phyloP scores from a whole-genome alignment of 2,113 vertebrate species.

The Phrynosoma platyrhinos region DNA sequence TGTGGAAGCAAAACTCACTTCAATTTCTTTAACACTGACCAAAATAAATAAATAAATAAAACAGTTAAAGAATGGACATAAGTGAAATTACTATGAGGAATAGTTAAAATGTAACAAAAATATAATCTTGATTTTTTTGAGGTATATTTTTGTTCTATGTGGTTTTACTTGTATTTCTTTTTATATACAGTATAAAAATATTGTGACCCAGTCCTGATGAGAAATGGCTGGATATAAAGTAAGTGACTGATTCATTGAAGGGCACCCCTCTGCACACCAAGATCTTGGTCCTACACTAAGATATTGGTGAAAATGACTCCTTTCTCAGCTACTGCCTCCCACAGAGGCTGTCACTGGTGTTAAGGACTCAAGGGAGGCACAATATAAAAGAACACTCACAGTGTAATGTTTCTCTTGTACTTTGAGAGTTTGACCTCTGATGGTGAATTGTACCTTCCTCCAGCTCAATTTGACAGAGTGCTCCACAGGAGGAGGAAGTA shows the following conservation, averaged over 20 bases:
- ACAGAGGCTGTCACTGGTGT: not conserved
- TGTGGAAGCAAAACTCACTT: not conserved
- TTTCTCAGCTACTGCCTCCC: no score
- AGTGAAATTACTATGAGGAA: not conserved
- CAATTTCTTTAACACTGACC: not conserved
- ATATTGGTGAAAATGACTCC: not conserved
- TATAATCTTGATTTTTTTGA: no score
- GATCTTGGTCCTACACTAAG: not conserved
- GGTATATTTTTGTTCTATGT: not conserved
- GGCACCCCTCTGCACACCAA: no score
- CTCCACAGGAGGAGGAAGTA: no score
- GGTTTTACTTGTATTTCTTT: no score
- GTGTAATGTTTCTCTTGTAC: not conserved
- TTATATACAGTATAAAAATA: no score
- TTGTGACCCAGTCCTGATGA: no score
- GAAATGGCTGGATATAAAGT: no score
- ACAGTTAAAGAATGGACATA: not conserved
- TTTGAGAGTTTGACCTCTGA: not conserved
- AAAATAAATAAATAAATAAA: conserved; percentile 9
- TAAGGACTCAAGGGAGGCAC: not conserved
- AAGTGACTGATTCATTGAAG: no score
- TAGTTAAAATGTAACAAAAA: not conserved
- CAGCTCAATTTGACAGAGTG: no score
- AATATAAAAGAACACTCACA: not conserved
- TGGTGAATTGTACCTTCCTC: no score